Evolutionary conservation across 2,113 vertebrate species (phyloP), one percentile per base, ranked within the genome.

Genomic region (Aptenodytes forsteri): DNA sequence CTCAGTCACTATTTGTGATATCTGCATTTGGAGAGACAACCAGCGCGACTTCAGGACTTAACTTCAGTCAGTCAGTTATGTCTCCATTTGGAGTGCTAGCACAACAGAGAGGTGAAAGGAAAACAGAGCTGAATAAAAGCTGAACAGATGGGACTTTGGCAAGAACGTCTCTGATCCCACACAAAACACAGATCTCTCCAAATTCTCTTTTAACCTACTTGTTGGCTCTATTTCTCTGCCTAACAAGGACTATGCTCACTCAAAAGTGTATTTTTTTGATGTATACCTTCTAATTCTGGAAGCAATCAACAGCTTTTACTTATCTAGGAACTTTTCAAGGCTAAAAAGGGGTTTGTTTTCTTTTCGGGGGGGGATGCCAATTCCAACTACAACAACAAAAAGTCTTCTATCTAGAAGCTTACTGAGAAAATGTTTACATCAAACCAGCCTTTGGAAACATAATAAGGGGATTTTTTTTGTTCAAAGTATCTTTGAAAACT

Each of bases 51-150:
- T 52, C 46, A 72, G 52, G 42, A 61, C 50, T 67, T 15, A 36
- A 52, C 40, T 61, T 42, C 47, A 69, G 58, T 44, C 87, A 86
- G 54, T 56, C 27, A 16, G n/a, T 34, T 54, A 25, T 9, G 21
- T 52, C 71, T 86, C 54, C n/a, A 40, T 77, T 81, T 91, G n/a
- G 56, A 87, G 54, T 11, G 52, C 78, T 72, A 97, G 75, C 75
- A 90, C 73, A 92, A 85, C 70, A 79, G 36, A 66, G 84, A 90
- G 56, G 78, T 79, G 70, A 91, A 54, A 94, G 93, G 84, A 88
- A 96, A 95, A 93, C 85, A 94, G 62, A 87, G 49, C 88, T 80
- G 78, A 90, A 89, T 55, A 47, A 71, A 89, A 82, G 56, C 38
- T 71, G 79, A 94, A 80, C 78, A 93, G 82, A 95, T 94, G 90